Percentiles rank a stretch among this genome's conserved stretches.
These are phyloP conservation scores for Trisateles emortualis DNA, from an alignment of 2,888 invertebrate species.

Conservation along the genomic window DNA sequence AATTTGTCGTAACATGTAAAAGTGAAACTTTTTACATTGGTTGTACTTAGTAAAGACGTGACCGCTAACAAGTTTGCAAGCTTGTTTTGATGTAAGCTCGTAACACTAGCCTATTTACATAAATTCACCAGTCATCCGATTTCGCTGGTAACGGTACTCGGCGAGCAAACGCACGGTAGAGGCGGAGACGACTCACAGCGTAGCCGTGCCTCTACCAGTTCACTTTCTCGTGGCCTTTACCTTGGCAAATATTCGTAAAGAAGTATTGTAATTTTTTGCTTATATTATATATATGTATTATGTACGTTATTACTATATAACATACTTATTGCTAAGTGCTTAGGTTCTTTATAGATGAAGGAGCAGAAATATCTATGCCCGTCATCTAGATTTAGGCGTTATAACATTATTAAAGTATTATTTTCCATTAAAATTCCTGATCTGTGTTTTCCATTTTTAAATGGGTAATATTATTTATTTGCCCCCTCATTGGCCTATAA, in stretches of 20 bases:
- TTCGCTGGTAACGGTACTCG: constrained; percentile 80
- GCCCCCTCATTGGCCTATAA: too few species aligned
- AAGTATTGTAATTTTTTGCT: constrained; percentile 14
- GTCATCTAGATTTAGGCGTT: too few species aligned
- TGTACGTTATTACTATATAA: too few species aligned
- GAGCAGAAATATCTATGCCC: too few species aligned
- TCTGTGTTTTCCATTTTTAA: too few species aligned
- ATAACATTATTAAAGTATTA: too few species aligned
- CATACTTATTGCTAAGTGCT: too few species aligned
- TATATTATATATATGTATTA: constrained; percentile 2
- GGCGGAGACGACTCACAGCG: constrained; percentile 27
- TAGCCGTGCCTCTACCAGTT: constrained; percentile 49
- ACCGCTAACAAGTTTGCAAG: constrained; percentile 22
- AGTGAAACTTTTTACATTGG: constrained; percentile 21
- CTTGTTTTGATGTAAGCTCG: constrained; percentile 51
- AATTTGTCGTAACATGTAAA: constrained; percentile 24
- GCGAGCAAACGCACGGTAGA: constrained; percentile 19
- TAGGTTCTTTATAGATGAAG: too few species aligned
- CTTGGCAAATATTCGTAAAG: constrained; percentile 38
- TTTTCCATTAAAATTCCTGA: too few species aligned
- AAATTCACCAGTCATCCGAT: constrained; percentile 71
- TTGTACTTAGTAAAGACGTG: constrained; percentile 9
- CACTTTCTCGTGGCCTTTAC: constrained; percentile 75
- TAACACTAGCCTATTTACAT: constrained; percentile 76
- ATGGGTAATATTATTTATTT: too few species aligned